Evolutionary conservation across 2,797 vertebrate species (phyloP).

Genomic region (Cuniculus paca): DNA sequence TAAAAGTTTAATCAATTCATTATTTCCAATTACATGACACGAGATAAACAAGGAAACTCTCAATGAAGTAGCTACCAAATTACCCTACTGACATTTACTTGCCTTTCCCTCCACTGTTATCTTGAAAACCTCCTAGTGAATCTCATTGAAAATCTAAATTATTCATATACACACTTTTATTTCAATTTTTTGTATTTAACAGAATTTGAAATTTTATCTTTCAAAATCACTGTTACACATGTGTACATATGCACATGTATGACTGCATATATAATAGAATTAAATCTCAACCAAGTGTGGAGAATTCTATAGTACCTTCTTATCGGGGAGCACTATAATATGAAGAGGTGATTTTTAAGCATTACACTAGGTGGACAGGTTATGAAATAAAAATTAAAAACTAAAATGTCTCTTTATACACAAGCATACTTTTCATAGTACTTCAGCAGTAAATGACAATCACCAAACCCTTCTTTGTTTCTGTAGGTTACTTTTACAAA

Average conservation of each 20-base stretch:
- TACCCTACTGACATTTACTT: not conserved
- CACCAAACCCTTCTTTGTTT: too few relatives aligned
- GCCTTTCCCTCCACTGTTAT: not conserved
- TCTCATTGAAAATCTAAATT: not conserved
- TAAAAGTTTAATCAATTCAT: not conserved
- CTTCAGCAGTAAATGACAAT: not conserved
- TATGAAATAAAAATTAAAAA: not conserved
- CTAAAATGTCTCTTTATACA: not conserved
- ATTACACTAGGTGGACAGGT: not conserved
- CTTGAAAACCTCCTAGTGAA: not conserved
- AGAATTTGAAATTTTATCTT: not conserved
- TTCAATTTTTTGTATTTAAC: not conserved
- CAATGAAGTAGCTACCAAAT: not conserved
- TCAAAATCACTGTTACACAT: not conserved
- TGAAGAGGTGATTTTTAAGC: too few relatives aligned
- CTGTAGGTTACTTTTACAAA: not conserved
- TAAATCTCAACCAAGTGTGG: not conserved
- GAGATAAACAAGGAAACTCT: not conserved
- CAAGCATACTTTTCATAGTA: not conserved
- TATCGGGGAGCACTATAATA: fast-evolving
- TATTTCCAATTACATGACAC: not conserved
- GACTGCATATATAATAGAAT: too few relatives aligned
- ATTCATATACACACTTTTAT: not conserved
- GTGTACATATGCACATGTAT: fast-evolving
- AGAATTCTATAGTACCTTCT: not conserved